Percentiles rank a stretch among this genome's conserved stretches.
Evolutionary conservation across 2,888 invertebrate genomes (phyloP).

Genomic region (Chrysina gloriosa): DNA sequence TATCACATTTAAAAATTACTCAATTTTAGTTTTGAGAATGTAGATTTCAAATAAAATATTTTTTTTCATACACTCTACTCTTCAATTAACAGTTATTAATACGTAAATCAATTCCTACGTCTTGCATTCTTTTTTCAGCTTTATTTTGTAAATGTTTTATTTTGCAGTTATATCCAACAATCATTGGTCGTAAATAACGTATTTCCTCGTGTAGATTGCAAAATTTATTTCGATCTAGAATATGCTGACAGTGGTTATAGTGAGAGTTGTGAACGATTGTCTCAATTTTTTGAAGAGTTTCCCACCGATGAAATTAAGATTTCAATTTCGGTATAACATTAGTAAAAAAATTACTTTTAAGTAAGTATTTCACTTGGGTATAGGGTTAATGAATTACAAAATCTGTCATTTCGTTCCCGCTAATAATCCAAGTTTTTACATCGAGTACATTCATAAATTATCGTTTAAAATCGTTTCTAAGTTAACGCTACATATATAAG

Average conservation of each 20-base stretch:
- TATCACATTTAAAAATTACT: too few relatives aligned
- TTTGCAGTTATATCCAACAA: slow-evolving; percentile 31
- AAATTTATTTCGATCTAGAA: slow-evolving; percentile 4
- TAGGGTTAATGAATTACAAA: neutral
- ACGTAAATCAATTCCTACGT: too few relatives aligned
- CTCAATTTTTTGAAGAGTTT: slow-evolving; percentile 17
- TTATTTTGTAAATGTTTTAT: slow-evolving; percentile 18
- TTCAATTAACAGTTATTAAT: too few relatives aligned
- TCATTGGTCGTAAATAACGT: slow-evolving; percentile 24
- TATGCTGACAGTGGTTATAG: slow-evolving; percentile 34
- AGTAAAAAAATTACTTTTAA: slow-evolving; percentile 4
- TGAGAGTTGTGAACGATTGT: slow-evolving; percentile 24
- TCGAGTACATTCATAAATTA: neutral
- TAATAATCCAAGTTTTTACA: too few relatives aligned
- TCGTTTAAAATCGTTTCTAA: slow-evolving; percentile 1
- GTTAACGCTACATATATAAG: too few relatives aligned
- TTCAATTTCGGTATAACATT: neutral
- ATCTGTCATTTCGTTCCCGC: neutral
- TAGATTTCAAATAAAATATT: too few relatives aligned
- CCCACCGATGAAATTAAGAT: neutral
- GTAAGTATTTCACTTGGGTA: slow-evolving; percentile 17
- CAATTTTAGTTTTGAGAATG: too few relatives aligned
- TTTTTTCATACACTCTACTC: too few relatives aligned
- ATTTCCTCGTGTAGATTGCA: slow-evolving; percentile 18
- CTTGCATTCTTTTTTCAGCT: slow-evolving; percentile 1